Evolutionary conservation across 2,113 vertebrate genomes (phyloP), one percentile per base, ranked within the genome.

Genomic region (Oryzias javanicus): DNA sequence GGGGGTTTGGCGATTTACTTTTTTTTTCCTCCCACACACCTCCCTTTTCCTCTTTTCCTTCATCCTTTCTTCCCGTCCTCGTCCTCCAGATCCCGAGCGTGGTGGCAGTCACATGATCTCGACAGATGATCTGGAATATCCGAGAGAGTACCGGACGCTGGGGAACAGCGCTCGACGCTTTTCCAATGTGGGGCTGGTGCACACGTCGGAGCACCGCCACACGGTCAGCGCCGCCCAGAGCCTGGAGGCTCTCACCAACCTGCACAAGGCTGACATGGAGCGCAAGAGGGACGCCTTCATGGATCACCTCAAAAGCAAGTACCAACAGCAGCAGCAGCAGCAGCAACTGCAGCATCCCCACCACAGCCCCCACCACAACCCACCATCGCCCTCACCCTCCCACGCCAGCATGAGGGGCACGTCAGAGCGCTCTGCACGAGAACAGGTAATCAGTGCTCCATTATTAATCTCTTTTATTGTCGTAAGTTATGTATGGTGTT

Each of bases 291-390:
- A 99, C 0, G 95, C 94, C 70, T 97, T 98, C 88, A 96, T 98
- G 94, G 97, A 99, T 73, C 97, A 98, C 83, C 93, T 99, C 80
- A 99, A 99, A 92, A 98, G 89, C 93, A 99, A 99, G 79, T 99
- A 98, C 84, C 96, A 95, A 0, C 95, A 95, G 70, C 95, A 96
- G 83, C 95, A 96, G 59, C 95, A 94, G 59, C 82, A 94, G 72
- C 86, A 88, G 74, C 88, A 98, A 74, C 95, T 96, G 82, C 96
- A 95, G 1, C 95, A 95, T 68, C 76, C 80, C 2, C 88, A 89
- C 64, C 88, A 90, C 71, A 85, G 82, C 74, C 83, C 86, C 0
- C 86, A 90, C 78, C 89, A 89, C 64, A 89, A 88, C 51, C 91
- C 90, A 3, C 90, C 90, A 0, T 89, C 90, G 0, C 91, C 91